A percentile compares a stretch with the other conserved stretches of the same genome.
These are phyloP conservation scores for Seira sanloemensis DNA, from an alignment of 2,888 invertebrate genomes.

Conservation along the genomic window DNA sequence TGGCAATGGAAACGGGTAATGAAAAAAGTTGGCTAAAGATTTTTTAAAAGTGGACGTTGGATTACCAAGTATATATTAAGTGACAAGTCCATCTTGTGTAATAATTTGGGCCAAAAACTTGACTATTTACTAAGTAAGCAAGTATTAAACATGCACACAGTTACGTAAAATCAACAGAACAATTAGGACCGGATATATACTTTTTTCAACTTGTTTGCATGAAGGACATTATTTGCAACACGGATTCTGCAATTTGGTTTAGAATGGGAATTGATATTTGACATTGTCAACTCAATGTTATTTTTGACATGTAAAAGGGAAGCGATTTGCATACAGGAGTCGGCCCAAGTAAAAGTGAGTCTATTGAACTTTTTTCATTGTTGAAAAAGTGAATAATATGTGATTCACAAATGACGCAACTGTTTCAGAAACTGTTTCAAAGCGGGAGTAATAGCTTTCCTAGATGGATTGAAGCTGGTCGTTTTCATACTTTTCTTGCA, in stretches of 20 bases:
- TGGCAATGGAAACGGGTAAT: neutral
- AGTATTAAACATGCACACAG: too few species aligned
- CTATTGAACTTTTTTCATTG: constrained; percentile 6
- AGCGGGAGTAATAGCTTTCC: neutral
- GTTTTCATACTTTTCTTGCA: constrained; percentile 12
- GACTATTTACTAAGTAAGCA: too few species aligned
- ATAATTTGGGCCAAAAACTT: too few species aligned
- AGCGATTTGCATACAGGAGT: neutral
- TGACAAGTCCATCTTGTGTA: too few species aligned
- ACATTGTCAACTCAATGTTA: neutral
- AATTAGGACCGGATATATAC: too few species aligned
- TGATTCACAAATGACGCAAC: neutral
- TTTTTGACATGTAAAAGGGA: neutral
- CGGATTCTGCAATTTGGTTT: neutral
- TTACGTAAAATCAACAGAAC: too few species aligned
- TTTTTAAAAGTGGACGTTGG: neutral
- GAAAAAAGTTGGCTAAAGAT: neutral
- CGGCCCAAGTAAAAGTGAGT: neutral
- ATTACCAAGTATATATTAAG: neutral
- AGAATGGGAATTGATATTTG: too few species aligned
- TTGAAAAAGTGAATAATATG: neutral
- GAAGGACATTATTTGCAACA: too few species aligned
- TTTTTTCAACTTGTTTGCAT: too few species aligned
- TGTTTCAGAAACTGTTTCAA: neutral
- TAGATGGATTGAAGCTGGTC: neutral